A percentile compares a stretch with the other conserved stretches of the same genome.
These are phyloP conservation scores for Leucopsar rothschildi DNA, from an alignment of 2,113 vertebrate genomes.

Conservation along the genomic window DNA sequence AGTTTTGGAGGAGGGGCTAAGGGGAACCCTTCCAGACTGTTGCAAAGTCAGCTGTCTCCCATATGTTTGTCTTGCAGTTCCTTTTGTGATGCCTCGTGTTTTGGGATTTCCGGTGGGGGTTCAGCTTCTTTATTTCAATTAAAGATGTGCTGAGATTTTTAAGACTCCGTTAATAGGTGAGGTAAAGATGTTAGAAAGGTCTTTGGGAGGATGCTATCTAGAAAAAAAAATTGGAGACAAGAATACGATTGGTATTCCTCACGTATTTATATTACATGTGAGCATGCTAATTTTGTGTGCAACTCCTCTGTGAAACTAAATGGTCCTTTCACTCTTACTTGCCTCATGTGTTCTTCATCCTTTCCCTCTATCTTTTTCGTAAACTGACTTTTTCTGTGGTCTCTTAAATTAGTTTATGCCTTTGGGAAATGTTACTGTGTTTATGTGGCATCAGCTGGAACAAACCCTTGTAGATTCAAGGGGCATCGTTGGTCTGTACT, in stretches of 20 bases:
- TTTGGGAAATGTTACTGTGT: neutral
- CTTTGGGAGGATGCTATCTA: neutral
- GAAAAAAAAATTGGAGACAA: neutral
- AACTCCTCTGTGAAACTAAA: neutral
- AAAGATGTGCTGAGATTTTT: neutral
- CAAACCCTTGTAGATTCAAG: neutral
- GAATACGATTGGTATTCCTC: neutral
- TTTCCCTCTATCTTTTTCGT: neutral
- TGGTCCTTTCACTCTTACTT: neutral
- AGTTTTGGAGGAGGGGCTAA: neutral
- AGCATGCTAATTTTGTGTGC: neutral
- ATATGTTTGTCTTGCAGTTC: neutral
- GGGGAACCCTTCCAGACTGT: neutral
- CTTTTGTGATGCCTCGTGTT: rapidly evolving
- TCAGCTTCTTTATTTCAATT: neutral
- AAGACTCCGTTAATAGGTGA: neutral
- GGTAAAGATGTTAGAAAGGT: neutral
- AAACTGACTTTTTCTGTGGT: neutral
- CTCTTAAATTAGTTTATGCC: neutral
- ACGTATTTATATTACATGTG: neutral
- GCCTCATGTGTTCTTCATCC: neutral
- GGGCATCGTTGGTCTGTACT: neutral
- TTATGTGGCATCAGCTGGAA: neutral
- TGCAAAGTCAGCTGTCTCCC: neutral
- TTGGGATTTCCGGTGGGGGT: neutral